Conservation (phyloP, 1,140 invertebrate genomes). For the Calliphora vicina region DNA sequence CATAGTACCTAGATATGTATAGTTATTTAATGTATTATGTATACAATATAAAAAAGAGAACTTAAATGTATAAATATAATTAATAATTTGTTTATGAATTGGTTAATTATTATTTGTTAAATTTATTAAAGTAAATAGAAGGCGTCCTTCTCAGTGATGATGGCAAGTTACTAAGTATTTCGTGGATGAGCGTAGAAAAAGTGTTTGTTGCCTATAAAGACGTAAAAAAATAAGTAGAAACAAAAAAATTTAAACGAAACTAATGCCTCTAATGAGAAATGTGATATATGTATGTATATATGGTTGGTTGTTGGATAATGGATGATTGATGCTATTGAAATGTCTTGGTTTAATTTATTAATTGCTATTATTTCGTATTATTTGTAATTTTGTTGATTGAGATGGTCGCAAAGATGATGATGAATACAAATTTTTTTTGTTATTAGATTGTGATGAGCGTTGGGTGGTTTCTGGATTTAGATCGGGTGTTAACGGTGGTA, state of each 20-base stretch:
- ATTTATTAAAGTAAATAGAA: neutral
- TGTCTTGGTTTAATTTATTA: neutral
- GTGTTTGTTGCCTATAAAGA: neutral
- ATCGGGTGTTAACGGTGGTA: constrained; percentile 64
- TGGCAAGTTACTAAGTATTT: neutral
- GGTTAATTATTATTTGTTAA: neutral
- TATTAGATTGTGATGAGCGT: neutral
- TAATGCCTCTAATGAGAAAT: constrained; percentile 10
- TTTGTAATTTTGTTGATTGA: constrained; percentile 55
- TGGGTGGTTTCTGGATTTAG: constrained; percentile 33
- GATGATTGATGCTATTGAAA: neutral
- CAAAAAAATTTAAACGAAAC: constrained; percentile 9
- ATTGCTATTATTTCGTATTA: constrained; percentile 43
- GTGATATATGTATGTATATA: no score
- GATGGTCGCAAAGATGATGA: constrained; percentile 34
- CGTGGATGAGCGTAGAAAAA: neutral
- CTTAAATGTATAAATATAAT: neutral
- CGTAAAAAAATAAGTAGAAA: constrained; percentile 17
- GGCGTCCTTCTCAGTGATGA: constrained; percentile 2
- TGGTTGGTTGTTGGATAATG: no score
- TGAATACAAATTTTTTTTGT: neutral
- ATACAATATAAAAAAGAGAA: neutral
- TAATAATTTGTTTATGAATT: neutral
- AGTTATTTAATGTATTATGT: no score
- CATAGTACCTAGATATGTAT: no score